These are phyloP conservation scores for Phalloptychus januarius DNA, from an alignment of 2,797 vertebrate genomes.

Conservation along the genomic window DNA sequence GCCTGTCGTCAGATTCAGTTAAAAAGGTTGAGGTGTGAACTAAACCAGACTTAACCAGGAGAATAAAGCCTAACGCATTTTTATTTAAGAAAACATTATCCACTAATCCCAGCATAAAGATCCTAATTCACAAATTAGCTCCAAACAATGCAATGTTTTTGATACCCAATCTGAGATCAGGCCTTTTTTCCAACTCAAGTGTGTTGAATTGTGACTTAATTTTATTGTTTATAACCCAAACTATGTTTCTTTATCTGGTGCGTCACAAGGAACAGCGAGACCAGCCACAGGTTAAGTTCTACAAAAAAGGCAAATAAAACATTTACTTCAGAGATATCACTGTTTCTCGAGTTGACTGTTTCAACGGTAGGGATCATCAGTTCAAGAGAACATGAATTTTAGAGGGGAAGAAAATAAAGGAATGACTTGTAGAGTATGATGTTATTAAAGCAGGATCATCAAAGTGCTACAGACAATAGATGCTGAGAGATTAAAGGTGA, in stretches of 20 bases:
- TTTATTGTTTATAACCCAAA: background rate
- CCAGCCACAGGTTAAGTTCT: slow-evolving; percentile 83
- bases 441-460: slow-evolving; percentile 58
- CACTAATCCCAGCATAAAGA: background rate
- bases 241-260: slow-evolving; percentile 82
- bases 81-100: background rate
- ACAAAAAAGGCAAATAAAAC: background rate
- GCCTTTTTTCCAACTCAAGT: background rate
- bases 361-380: slow-evolving; percentile 95
- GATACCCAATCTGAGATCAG: slow-evolving; percentile 7
- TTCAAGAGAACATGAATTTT: slow-evolving; percentile 62
- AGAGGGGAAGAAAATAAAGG: slow-evolving; percentile 21
- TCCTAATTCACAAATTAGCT: background rate
- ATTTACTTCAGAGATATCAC: background rate
- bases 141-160: slow-evolving; percentile 2
- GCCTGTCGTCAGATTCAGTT: background rate
- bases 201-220: background rate
- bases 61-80: background rate
- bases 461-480: slow-evolving; percentile 49
- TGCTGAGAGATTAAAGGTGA: slow-evolving; percentile 71
- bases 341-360: slow-evolving; percentile 79
- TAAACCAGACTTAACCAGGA: background rate
- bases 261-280: slow-evolving; percentile 95
- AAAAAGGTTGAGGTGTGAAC: background rate
- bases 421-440: slow-evolving; percentile 49